phyloP scores from a whole-genome alignment of 2,113 vertebrate genomes.

The Nothoprocta perdicaria region DNA sequence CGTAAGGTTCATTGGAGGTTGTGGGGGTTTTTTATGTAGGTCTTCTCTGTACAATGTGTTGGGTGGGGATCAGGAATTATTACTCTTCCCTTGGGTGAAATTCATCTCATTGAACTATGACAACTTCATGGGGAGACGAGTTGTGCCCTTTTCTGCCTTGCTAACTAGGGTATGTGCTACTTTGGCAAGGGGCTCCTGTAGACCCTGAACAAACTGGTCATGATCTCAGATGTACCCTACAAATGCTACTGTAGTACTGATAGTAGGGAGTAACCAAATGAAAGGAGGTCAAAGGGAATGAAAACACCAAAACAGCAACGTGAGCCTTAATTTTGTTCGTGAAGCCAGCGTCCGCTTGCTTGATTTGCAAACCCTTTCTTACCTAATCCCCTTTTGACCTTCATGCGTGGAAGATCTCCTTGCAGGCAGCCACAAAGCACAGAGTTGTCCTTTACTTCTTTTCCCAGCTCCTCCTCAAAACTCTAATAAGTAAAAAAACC shows the following conservation, averaged over 20 bases:
- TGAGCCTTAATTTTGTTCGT: background rate
- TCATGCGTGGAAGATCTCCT: background rate
- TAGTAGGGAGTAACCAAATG: background rate
- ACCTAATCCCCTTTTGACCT: background rate
- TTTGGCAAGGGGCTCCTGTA: background rate
- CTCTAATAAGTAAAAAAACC: rapidly evolving
- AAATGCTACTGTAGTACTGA: background rate
- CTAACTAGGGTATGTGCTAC: background rate
- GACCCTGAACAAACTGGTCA: background rate
- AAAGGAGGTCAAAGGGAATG: background rate
- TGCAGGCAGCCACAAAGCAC: background rate
- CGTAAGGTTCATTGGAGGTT: background rate
- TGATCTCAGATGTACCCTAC: background rate
- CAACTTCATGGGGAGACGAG: background rate
- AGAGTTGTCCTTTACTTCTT: background rate
- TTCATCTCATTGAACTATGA: background rate
- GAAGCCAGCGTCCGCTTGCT: rapidly evolving
- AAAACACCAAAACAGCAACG: background rate
- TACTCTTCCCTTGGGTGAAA: background rate
- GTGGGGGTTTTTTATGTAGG: background rate
- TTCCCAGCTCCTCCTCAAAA: conserved; percentile 11
- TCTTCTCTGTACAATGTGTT: background rate
- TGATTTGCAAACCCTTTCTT: background rate
- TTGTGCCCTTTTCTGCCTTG: background rate
- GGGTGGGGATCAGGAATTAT: rapidly evolving